Percentiles rank a stretch among this genome's conserved stretches.
Conservation (phyloP, 2,797 vertebrate species). For the Halcyon leucocephala region DNA sequence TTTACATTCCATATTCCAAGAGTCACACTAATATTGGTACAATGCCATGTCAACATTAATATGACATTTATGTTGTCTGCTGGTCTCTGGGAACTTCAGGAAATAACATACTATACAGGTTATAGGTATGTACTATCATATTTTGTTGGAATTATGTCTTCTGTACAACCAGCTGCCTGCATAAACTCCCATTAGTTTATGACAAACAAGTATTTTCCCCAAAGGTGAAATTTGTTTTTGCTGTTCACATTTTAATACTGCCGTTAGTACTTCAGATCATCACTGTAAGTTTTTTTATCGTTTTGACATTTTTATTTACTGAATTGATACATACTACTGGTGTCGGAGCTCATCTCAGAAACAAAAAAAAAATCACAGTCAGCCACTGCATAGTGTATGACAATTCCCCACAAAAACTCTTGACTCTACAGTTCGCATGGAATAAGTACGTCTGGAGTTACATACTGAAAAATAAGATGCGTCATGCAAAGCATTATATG, state of each 20-base stretch:
- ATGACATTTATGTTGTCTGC: conserved; percentile 71
- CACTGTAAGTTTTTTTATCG: conserved; percentile 36
- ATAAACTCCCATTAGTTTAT: conserved; percentile 50
- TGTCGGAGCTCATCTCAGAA: conserved; percentile 61
- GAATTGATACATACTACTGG: conserved; percentile 63
- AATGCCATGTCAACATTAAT: conserved; percentile 68
- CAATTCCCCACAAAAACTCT: conserved; percentile 67
- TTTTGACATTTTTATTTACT: conserved; percentile 64
- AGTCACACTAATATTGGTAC: conserved; percentile 72
- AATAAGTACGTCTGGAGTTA: conserved; percentile 62
- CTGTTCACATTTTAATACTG: conserved; percentile 60
- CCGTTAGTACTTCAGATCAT: conserved; percentile 70
- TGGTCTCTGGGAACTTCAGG: conserved; percentile 67
- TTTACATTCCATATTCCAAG: conserved; percentile 69
- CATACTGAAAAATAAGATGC: conserved; percentile 56
- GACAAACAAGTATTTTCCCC: conserved; percentile 59
- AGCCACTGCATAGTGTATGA: conserved; percentile 66
- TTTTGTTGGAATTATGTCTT: conserved; percentile 61
- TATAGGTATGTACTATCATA: conserved; percentile 24
- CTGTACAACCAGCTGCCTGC: conserved; percentile 73
- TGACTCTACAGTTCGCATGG: conserved; percentile 58
- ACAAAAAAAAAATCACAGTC: conserved; percentile 48
- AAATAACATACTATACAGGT: conserved; percentile 55
- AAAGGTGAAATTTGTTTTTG: conserved; percentile 42
- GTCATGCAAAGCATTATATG: conserved; percentile 67